These are phyloP conservation scores for Papilio elwesi DNA, from an alignment of 2,888 invertebrate species.

Conservation along the genomic window DNA sequence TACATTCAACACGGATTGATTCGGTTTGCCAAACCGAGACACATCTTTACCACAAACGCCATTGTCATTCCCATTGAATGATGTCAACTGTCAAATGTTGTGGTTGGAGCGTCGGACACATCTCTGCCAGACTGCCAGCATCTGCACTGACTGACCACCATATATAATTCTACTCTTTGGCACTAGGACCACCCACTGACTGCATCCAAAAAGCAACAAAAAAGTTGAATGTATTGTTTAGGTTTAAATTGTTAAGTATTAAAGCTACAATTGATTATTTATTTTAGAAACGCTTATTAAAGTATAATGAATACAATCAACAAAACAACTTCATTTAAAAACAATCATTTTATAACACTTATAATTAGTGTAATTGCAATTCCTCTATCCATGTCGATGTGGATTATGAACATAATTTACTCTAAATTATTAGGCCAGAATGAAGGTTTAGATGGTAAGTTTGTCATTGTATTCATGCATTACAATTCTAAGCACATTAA, in stretches of 20 bases:
- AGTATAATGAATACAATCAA: conserved; percentile 41
- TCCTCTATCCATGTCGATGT: conserved; percentile 90
- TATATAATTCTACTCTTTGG: too few relatives aligned
- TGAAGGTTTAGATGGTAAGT: conserved; percentile 82
- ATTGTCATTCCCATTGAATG: too few relatives aligned
- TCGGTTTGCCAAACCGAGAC: too few relatives aligned
- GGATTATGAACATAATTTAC: conserved; percentile 89
- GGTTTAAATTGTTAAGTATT: neutral
- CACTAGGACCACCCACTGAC: too few relatives aligned
- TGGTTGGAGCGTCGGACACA: too few relatives aligned
- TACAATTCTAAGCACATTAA: conserved; percentile 32
- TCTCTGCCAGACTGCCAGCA: too few relatives aligned
- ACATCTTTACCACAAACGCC: too few relatives aligned
- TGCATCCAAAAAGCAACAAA: neutral
- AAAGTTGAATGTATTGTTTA: neutral
- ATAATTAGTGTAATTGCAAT: conserved; percentile 87
- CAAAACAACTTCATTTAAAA: conserved; percentile 52
- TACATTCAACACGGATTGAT: too few relatives aligned
- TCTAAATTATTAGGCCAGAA: conserved; percentile 81
- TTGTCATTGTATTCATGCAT: conserved; percentile 9
- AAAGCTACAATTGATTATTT: neutral
- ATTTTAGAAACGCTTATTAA: neutral
- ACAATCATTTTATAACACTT: conserved; percentile 82
- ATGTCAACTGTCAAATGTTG: too few relatives aligned
- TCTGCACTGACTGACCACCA: too few relatives aligned